Conservation (phyloP, 1,140 invertebrate genomes). For the Metaphire vulgaris region DNA sequence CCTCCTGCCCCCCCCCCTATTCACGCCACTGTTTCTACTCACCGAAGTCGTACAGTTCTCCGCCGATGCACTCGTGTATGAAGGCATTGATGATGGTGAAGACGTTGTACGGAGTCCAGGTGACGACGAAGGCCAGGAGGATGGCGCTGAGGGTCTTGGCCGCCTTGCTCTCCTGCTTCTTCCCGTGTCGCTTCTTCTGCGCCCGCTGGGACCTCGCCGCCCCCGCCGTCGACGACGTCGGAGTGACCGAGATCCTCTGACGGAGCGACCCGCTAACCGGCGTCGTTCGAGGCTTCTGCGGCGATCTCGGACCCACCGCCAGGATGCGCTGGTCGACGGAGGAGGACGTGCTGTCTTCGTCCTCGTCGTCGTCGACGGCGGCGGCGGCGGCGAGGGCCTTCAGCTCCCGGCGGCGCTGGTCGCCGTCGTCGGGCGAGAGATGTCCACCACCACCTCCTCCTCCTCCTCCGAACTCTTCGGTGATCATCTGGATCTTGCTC, state of each 20-base stretch:
- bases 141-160: constrained; percentile 96
- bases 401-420: neutral
- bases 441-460: neutral
- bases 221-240: constrained; percentile 38
- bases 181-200: constrained; percentile 68
- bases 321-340: neutral
- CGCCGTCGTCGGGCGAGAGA: neutral
- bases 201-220: constrained; percentile 36
- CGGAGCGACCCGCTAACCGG: no score
- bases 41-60: constrained; percentile 39
- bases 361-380: no score
- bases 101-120: constrained; percentile 99
- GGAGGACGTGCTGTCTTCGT: no score
- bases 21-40: constrained; percentile 19
- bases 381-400: no score
- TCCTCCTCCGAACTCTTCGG: neutral
- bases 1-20: no score
- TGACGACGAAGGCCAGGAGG: constrained; percentile 92
- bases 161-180: constrained; percentile 95
- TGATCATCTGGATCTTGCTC: neutral
- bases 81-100: constrained; percentile 52
- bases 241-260: no score
- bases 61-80: constrained; percentile 41
- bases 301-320: neutral
- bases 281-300: no score